Base-by-base conservation (phyloP, 2,888 invertebrate genomes). In the Caenorhabditis sp. region DNA sequence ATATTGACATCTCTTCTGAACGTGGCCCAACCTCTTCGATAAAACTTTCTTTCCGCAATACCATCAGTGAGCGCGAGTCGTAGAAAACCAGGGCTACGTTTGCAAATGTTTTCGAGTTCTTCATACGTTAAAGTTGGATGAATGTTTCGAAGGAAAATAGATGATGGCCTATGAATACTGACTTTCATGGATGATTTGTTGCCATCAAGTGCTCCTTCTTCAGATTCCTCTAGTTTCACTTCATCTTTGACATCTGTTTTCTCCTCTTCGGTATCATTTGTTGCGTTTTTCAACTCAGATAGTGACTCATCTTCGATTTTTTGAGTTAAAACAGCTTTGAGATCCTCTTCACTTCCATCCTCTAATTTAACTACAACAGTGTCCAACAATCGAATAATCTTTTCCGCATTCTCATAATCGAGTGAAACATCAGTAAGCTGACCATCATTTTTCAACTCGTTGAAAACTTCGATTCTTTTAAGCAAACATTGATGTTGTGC, bases 1-100 rank as follows among this genome's bases (percentile, higher is more conserved):
- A 99, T 97, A 89, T 97, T 97, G 57, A 97, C 96, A 86, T 95
- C 93, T 23, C 96, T 91, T 79, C 94, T 93, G 66, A 74, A 85
- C 0, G 97, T 97, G 43, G 97, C 95, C 97, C 97, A 99, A 51
- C 97, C 99, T 59, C 97, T 92, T 17, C 99, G 92, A 89, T 94
- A 93, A 93, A 97, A 99, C 54, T 95, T 92, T 24, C 97, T 91
- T 88, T 99, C 99, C 0, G 95, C 94, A 86, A 95, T 92, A 0
- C 99, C 97, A 89, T 99, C 99, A 0, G 97, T 96, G 65, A 99
- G 91, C 0, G 97, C 96, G 14, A 97, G 95, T 62, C 99, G 92
- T 69, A 97, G 90, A 88, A 95, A 99, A 0, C 97, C 99, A 31
- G 93, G 93, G 85, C 94, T 95, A 55, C 93, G 93, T 87, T 93